These are phyloP conservation scores for Pteromalus puparum DNA, from an alignment of 1,140 invertebrate species.

Conservation along the genomic window DNA sequence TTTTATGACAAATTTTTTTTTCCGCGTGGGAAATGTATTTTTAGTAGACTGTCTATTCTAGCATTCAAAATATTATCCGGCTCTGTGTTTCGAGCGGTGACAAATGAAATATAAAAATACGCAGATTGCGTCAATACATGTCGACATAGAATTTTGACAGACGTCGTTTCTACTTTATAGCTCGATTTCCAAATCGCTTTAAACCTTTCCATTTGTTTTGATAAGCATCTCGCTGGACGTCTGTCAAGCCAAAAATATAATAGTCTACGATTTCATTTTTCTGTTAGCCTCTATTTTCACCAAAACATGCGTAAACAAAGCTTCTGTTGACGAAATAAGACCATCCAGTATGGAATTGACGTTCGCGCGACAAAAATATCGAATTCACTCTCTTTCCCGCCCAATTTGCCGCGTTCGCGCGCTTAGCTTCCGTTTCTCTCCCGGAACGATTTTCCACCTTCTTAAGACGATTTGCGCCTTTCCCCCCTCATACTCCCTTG, in stretches of 20 bases:
- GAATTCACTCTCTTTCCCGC: background rate
- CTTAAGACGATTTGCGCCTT: conserved; percentile 50
- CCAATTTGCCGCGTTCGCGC: conserved; percentile 28
- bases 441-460: conserved; percentile 57
- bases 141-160: conserved; percentile 10
- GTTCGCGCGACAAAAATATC: conserved; percentile 25
- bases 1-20: no score
- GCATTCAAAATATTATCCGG: background rate
- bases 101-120: background rate
- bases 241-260: background rate
- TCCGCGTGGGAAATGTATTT: background rate
- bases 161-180: background rate
- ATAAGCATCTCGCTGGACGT: background rate
- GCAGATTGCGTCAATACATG: background rate
- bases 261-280: background rate
- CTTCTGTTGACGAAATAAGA: background rate
- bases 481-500: background rate
- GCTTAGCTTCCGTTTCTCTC: conserved; percentile 48
- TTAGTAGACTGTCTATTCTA: background rate
- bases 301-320: background rate
- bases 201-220: background rate
- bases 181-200: background rate
- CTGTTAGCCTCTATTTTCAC: no score
- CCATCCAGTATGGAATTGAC: background rate
- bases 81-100: no score